Conservation (phyloP, 2,888 invertebrate species). For the Calameuta idolon region DNA sequence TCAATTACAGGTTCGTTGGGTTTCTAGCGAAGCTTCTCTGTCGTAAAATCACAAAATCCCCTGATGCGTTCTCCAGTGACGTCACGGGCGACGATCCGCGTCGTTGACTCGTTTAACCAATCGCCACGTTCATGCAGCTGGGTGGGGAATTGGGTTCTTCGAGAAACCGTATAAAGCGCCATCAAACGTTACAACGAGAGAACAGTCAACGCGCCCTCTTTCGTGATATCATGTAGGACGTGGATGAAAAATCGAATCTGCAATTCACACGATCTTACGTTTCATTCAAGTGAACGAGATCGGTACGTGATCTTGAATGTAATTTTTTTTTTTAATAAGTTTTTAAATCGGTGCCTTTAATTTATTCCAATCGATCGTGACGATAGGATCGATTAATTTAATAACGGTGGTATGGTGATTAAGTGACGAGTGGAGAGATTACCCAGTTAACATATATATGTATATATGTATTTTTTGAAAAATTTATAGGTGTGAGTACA, state of each 20-base stretch:
- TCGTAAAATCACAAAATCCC: constrained; percentile 34
- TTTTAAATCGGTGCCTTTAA: neutral
- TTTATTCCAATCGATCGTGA: neutral
- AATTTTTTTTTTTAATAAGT: neutral
- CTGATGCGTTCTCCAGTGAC: constrained; percentile 39
- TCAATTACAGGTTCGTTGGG: constrained; percentile 30
- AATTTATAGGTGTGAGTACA: neutral
- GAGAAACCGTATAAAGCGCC: constrained; percentile 50
- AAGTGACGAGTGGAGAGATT: neutral
- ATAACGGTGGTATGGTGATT: neutral
- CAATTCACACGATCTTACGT: constrained; percentile 18
- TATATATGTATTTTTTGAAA: neutral
- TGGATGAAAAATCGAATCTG: constrained; percentile 21
- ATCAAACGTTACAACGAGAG: constrained; percentile 42
- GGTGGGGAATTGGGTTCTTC: constrained; percentile 36
- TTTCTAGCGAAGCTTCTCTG: constrained; percentile 30
- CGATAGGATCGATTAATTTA: neutral
- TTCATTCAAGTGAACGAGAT: neutral
- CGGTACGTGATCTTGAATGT: neutral
- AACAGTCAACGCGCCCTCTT: constrained; percentile 51
- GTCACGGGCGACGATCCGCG: constrained; percentile 26
- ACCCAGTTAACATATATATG: neutral
- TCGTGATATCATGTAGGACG: constrained; percentile 46
- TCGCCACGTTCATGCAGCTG: constrained; percentile 19
- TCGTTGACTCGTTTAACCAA: constrained; percentile 10